phyloP scores from a whole-genome alignment of 2,113 vertebrate genomes.

The Pelecanus crispus region DNA sequence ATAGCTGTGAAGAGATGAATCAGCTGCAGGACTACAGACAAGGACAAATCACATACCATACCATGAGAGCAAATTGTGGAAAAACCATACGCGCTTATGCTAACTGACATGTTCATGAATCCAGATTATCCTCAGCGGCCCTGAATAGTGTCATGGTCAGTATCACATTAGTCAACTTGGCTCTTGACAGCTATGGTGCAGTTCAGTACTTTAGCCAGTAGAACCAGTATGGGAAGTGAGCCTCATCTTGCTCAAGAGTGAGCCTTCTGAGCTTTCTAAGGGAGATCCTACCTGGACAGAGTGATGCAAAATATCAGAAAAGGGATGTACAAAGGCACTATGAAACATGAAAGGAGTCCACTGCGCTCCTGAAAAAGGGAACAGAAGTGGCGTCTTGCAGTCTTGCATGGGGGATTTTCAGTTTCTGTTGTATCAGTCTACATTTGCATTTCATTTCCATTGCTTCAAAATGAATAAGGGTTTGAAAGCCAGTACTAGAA shows the following conservation, averaged over 20 bases:
- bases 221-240: rapidly evolving
- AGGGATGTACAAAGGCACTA: background rate
- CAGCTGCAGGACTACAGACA: background rate
- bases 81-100: background rate
- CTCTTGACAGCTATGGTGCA: background rate
- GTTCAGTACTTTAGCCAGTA: background rate
- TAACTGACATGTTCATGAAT: background rate
- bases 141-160: background rate
- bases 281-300: rapidly evolving
- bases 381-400: background rate
- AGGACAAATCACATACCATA: background rate
- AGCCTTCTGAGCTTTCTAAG: background rate
- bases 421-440: background rate
- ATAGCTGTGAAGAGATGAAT: background rate
- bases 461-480: background rate
- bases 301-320: background rate
- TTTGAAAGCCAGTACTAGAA: background rate
- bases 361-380: background rate
- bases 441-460: background rate
- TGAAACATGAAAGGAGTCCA: background rate
- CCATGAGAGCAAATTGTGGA: background rate
- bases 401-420: background rate
- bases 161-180: background rate
- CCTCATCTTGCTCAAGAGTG: rapidly evolving
- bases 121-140: background rate